Conservation (phyloP, 2,888 invertebrate genomes). For the Omphaloscelis lunosa region DNA sequence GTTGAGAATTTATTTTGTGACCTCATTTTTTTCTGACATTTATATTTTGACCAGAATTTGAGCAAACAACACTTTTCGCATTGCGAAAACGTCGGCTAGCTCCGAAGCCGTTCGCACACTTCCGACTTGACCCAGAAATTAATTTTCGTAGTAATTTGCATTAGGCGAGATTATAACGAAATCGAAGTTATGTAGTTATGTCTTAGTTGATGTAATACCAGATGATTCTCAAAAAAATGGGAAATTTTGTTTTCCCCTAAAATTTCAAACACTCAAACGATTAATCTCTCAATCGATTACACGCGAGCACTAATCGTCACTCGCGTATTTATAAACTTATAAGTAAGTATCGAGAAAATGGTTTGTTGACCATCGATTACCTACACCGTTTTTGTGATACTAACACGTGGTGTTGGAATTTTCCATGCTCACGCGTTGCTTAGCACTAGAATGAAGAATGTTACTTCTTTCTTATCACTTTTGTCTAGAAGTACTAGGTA, state of each 20-base stretch:
- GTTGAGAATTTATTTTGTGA: constrained; percentile 21
- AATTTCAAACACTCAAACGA: constrained; percentile 12
- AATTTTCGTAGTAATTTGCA: constrained; percentile 53
- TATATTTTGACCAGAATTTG: constrained; percentile 36
- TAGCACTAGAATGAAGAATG: neutral
- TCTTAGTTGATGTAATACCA: constrained; percentile 28
- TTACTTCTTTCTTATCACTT: neutral
- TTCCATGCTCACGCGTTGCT: constrained; percentile 14
- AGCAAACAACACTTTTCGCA: constrained; percentile 41
- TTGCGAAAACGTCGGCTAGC: constrained; percentile 61
- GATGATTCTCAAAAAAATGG: constrained; percentile 1
- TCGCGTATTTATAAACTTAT: constrained; percentile 31
- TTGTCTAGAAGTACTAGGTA: neutral
- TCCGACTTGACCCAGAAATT: constrained; percentile 65
- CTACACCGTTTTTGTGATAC: constrained; percentile 21
- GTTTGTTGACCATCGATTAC: constrained; percentile 10
- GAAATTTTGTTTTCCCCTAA: neutral
- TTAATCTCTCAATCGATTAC: constrained; percentile 37
- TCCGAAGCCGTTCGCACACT: constrained; percentile 44
- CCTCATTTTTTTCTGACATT: constrained; percentile 42
- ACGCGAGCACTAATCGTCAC: constrained; percentile 28
- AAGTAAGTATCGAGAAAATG: constrained; percentile 21
- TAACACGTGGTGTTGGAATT: constrained; percentile 29
- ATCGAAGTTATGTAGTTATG: constrained; percentile 24
- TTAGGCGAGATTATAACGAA: constrained; percentile 19